These are phyloP conservation scores for Drosophila persimilis DNA, from an alignment of 1,140 invertebrate species.

Conservation along the genomic window DNA sequence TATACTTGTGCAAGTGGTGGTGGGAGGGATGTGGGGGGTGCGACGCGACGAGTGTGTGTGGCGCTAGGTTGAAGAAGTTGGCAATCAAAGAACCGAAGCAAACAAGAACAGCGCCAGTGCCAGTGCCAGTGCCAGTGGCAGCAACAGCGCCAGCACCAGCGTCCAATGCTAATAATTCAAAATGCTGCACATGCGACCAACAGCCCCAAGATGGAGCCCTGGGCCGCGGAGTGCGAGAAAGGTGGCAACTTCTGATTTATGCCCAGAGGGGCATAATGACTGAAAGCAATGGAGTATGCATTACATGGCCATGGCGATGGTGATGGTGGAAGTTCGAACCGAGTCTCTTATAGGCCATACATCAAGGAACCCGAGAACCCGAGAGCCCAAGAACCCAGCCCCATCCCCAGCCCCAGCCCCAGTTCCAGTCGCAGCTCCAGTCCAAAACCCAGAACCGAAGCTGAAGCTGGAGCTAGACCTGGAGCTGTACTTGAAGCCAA, in stretches of 20 bases:
- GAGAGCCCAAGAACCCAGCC: too few relatives aligned
- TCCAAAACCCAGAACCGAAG: slow-evolving; percentile 7
- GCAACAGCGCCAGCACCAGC: slow-evolving; percentile 25
- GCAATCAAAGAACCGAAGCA: slow-evolving; percentile 66
- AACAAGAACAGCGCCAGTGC: slow-evolving; percentile 16
- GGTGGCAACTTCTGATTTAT: slow-evolving; percentile 71
- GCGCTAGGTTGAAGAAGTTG: slow-evolving; percentile 59
- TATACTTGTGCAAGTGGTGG: not conserved
- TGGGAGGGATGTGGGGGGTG: too few relatives aligned
- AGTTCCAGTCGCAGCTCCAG: too few relatives aligned
- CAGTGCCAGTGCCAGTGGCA: not conserved
- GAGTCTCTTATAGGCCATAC: slow-evolving; percentile 52
- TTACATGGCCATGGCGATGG: slow-evolving; percentile 44
- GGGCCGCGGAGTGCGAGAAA: slow-evolving; percentile 27
- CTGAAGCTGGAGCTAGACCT: slow-evolving; percentile 17
- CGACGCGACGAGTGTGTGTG: slow-evolving; percentile 15
- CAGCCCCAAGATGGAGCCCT: slow-evolving; percentile 11
- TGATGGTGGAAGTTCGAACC: slow-evolving; percentile 36
- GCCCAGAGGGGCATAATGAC: slow-evolving; percentile 65
- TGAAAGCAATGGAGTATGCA: slow-evolving; percentile 77
- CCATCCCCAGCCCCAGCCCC: too few relatives aligned
- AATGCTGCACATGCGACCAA: slow-evolving; percentile 73
- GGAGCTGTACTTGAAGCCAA: slow-evolving; percentile 19
- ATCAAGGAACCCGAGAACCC: slow-evolving; percentile 38
- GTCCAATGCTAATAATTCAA: slow-evolving; percentile 74